A percentile compares a stretch with the other conserved stretches of the same genome.
phyloP scores from a whole-genome alignment of 2,888 invertebrate species.

The Drosophila emarginata region DNA sequence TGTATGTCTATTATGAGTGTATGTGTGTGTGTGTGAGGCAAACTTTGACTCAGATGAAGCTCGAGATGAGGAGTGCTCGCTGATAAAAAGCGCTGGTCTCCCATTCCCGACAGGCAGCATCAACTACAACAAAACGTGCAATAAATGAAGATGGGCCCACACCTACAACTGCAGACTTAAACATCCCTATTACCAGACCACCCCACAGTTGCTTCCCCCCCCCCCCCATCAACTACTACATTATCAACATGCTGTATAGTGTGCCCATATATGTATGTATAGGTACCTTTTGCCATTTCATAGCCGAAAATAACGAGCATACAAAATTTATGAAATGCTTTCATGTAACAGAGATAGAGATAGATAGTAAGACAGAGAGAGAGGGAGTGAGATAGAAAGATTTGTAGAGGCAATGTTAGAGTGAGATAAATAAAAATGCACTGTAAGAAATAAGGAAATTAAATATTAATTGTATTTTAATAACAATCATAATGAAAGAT shows the following conservation, averaged over 20 bases:
- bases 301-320: slow-evolving; percentile 60
- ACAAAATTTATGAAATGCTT: slow-evolving; percentile 61
- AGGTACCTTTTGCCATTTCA: slow-evolving; percentile 60
- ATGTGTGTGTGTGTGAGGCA: slow-evolving; percentile 15
- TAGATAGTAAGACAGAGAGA: slow-evolving; percentile 6
- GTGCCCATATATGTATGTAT: not conserved
- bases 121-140: slow-evolving; percentile 10
- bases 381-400: no score
- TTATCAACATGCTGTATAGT: not conserved
- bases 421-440: slow-evolving; percentile 1
- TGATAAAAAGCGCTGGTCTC: slow-evolving; percentile 14
- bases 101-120: slow-evolving; percentile 12
- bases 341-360: slow-evolving; percentile 19
- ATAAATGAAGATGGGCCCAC: slow-evolving; percentile 10
- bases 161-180: not conserved
- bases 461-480: no score
- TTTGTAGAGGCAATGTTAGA: not conserved
- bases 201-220: no score
- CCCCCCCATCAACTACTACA: not conserved
- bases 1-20: not conserved
- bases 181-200: not conserved
- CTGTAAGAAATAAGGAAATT: not conserved
- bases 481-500: no score
- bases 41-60: slow-evolving; percentile 33
- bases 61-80: slow-evolving; percentile 10